A percentile compares a stretch with the other conserved stretches of the same genome.
phyloP scores from a whole-genome alignment of 2,888 invertebrate genomes.

The Trissolcus japonicus region DNA sequence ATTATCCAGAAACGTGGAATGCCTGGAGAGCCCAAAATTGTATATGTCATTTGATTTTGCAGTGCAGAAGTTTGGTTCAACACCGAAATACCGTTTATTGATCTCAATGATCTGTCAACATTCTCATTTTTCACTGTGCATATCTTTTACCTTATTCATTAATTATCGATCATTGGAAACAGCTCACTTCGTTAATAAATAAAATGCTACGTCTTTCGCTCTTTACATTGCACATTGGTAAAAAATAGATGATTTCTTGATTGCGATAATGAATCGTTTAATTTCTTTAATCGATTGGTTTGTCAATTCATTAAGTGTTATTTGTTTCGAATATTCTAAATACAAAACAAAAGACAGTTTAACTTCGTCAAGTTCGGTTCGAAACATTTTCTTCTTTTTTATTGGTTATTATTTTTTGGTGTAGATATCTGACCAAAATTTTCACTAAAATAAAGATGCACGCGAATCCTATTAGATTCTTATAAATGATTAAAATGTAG shows the following conservation, averaged over 20 bases:
- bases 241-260: slow-evolving; percentile 43
- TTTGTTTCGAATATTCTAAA: too few relatives aligned
- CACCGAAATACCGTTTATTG: slow-evolving; percentile 18
- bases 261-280: slow-evolving; percentile 15
- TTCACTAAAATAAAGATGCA: too few relatives aligned
- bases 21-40: too few relatives aligned
- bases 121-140: slow-evolving; percentile 34
- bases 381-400: too few relatives aligned
- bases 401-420: too few relatives aligned
- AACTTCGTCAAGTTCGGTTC: not conserved
- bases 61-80: not conserved
- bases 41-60: too few relatives aligned
- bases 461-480: too few relatives aligned
- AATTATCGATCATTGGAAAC: slow-evolving; percentile 48
- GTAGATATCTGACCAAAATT: too few relatives aligned
- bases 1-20: not conserved
- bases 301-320: too few relatives aligned
- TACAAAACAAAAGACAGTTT: not conserved
- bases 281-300: slow-evolving; percentile 3
- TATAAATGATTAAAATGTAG: too few relatives aligned
- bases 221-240: slow-evolving; percentile 38
- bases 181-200: slow-evolving; percentile 42
- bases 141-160: slow-evolving; percentile 46
- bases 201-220: slow-evolving; percentile 37
- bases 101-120: slow-evolving; percentile 33